These are phyloP conservation scores for Strix aluco DNA, from an alignment of 2,113 vertebrate species.

Conservation along the genomic window DNA sequence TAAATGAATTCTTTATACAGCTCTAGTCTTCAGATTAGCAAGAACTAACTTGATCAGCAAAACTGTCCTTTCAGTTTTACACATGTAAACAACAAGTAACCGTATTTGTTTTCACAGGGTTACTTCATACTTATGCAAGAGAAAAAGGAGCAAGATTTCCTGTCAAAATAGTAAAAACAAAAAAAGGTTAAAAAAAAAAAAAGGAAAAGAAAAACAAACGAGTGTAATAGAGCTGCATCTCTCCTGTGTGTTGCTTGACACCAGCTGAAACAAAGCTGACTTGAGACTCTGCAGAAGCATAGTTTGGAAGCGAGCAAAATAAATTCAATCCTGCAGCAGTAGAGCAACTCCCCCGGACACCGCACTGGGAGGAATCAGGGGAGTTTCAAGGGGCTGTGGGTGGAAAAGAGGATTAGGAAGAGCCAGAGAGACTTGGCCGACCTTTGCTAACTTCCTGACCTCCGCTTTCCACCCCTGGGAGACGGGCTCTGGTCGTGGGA, in stretches of 20 bases:
- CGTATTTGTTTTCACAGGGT: not conserved
- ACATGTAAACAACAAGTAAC: not conserved
- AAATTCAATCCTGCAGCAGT: conserved; percentile 41
- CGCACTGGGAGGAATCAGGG: conserved; percentile 37
- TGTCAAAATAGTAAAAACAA: conserved; percentile 21
- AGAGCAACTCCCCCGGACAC: conserved; percentile 24
- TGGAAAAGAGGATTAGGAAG: conserved; percentile 61
- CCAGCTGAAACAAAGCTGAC: conserved; percentile 58
- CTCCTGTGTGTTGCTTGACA: conserved; percentile 45
- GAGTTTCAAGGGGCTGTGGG: conserved; percentile 61
- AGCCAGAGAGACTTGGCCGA: conserved; percentile 50
- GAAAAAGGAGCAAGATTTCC: conserved; percentile 34
- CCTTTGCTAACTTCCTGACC: conserved; percentile 59
- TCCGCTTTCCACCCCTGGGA: not conserved
- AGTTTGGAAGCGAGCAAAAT: conserved; percentile 50
- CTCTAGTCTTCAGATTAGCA: not conserved
- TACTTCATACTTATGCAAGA: conserved; percentile 52
- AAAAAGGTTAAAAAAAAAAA: not conserved
- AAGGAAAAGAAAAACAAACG: conserved; percentile 43
- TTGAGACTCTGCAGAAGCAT: conserved; percentile 50
- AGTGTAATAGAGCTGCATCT: not conserved
- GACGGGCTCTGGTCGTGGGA: conserved; percentile 23
- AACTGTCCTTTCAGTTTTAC: not conserved
- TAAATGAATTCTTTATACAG: not conserved
- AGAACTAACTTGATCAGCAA: conserved; percentile 1